Evolutionary conservation across 53 echinoderm and acorn worm genomes (phyloP).

Genomic region (Crossaster papposus): DNA sequence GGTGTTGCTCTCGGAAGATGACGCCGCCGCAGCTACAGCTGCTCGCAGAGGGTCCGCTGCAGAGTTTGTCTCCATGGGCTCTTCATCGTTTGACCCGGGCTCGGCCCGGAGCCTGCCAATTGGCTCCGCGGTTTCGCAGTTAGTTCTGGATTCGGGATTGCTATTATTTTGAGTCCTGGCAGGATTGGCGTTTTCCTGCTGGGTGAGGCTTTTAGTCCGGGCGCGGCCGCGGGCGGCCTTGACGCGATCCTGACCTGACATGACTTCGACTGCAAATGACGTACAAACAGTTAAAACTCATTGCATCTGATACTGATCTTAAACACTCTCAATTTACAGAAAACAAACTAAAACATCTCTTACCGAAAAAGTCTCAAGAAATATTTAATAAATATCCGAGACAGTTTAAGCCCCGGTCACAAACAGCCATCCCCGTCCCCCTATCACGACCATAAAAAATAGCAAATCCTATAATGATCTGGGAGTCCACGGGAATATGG

Average conservation of each 20-base stretch:
- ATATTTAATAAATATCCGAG: too few relatives aligned
- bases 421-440: too few relatives aligned
- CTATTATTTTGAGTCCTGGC: not conserved
- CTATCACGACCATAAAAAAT: too few relatives aligned
- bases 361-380: too few relatives aligned
- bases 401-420: too few relatives aligned
- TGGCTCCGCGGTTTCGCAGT: not conserved
- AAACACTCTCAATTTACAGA: too few relatives aligned
- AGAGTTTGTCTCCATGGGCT: conserved; percentile 24
- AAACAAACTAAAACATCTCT: too few relatives aligned
- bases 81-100: not conserved
- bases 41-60: not conserved
- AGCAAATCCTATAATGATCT: too few relatives aligned
- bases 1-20: not conserved
- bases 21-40: too few relatives aligned
- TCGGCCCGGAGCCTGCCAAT: not conserved
- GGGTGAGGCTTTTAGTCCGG: conserved; percentile 62
- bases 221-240: conserved; percentile 74
- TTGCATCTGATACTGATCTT: too few relatives aligned
- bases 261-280: conserved; percentile 66
- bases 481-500: too few relatives aligned
- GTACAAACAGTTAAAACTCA: not conserved
- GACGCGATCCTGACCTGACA: conserved; percentile 78
- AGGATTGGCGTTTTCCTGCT: conserved; percentile 22
- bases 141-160: not conserved